Percentiles rank a stretch among this genome's conserved stretches.
Conservation (phyloP, 2,797 vertebrate species). For the Galago senegalensis region DNA sequence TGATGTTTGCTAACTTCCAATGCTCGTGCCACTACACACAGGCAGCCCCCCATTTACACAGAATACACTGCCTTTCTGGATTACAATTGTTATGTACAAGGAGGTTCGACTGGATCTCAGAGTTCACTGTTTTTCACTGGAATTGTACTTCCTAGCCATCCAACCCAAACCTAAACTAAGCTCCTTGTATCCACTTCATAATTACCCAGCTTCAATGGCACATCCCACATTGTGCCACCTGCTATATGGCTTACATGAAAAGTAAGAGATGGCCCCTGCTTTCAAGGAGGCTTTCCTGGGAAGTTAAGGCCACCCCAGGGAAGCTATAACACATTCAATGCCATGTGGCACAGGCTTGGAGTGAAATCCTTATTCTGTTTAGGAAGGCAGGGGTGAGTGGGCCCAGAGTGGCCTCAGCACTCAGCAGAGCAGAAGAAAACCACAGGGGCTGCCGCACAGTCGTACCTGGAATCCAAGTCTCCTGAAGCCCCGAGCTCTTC, state of each 20-base stretch:
- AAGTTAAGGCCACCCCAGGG: not conserved
- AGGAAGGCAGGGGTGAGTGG: not conserved
- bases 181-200: not conserved
- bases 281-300: not conserved
- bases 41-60: not conserved
- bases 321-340: not conserved
- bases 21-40: not conserved
- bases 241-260: not conserved
- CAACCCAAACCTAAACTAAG: not conserved
- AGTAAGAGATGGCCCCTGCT: not conserved
- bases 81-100: not conserved
- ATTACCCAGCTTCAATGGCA: not conserved
- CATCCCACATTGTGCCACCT: not conserved
- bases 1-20: not conserved
- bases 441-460: not conserved
- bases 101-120: not conserved
- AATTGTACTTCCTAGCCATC: not conserved
- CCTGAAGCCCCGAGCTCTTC: not conserved
- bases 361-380: not conserved
- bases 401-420: not conserved
- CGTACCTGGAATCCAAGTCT: not conserved
- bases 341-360: accelerated
- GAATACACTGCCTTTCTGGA: not conserved
- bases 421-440: not conserved
- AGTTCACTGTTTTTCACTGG: not conserved